These are phyloP conservation scores for Rhagoletis pomonella DNA, from an alignment of 1,140 invertebrate species.

Conservation along the genomic window DNA sequence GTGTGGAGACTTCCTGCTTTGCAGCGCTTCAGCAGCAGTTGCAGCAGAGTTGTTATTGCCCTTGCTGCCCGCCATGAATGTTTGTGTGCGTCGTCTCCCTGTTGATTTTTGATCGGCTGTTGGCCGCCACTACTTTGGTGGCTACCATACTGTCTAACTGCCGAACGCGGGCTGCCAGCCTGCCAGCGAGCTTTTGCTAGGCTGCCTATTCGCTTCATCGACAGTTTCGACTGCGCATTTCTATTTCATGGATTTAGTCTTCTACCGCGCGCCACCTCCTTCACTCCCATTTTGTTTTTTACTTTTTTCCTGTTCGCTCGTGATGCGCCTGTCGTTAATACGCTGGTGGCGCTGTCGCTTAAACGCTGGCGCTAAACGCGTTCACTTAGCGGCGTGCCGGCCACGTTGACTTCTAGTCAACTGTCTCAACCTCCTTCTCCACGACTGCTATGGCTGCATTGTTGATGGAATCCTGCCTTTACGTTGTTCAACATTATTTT, in stretches of 20 bases:
- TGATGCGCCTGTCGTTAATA: not conserved
- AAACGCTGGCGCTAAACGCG: conserved; percentile 34
- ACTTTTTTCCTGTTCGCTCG: not conserved
- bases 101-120: not conserved
- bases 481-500: not conserved
- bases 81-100: too few species aligned
- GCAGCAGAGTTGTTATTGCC: not conserved
- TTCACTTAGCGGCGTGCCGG: not conserved
- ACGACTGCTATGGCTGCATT: not conserved
- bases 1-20: conserved; percentile 45
- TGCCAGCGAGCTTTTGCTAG: not conserved
- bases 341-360: conserved; percentile 40
- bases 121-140: conserved; percentile 49
- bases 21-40: not conserved
- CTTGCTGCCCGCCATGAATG: not conserved
- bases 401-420: not conserved
- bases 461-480: not conserved
- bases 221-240: not conserved
- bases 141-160: conserved; percentile 29
- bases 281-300: not conserved
- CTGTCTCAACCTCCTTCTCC: not conserved
- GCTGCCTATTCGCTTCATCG: conserved; percentile 23
- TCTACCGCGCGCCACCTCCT: not conserved
- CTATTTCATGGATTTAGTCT: not conserved
- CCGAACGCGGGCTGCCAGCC: not conserved